A percentile compares a stretch with the other conserved stretches of the same genome.
These are phyloP conservation scores for Sebastes flavidus DNA, from an alignment of 2,797 vertebrate genomes.

Conservation along the genomic window DNA sequence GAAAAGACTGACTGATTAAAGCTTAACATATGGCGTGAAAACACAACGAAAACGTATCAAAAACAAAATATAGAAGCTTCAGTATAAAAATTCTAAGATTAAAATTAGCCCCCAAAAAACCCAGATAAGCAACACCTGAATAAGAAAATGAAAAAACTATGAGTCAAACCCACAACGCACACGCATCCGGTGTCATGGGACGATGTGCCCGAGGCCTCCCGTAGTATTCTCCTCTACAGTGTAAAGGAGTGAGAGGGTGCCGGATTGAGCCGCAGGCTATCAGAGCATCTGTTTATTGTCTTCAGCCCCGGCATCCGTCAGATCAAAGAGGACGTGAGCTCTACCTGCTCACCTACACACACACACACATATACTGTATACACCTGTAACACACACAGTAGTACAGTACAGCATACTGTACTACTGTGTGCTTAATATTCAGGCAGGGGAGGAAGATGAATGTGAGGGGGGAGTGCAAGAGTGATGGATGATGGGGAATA, in stretches of 20 bases:
- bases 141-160: background rate
- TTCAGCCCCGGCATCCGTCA: slow-evolving; percentile 32
- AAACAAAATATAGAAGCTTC: background rate
- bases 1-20: background rate
- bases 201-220: slow-evolving; percentile 37
- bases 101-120: background rate
- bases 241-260: slow-evolving; percentile 18
- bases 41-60: background rate
- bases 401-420: background rate
- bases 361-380: background rate
- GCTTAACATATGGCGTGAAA: too few relatives aligned
- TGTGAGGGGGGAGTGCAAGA: background rate
- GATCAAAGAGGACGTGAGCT: slow-evolving; percentile 49
- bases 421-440: background rate
- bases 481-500: background rate
- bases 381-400: background rate
- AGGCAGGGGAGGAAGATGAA: background rate
- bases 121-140: background rate
- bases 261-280: slow-evolving; percentile 46
- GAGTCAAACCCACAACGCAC: background rate
- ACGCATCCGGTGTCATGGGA: background rate
- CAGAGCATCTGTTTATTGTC: slow-evolving; percentile 60
- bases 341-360: background rate
- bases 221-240: slow-evolving; percentile 2
- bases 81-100: background rate